These are phyloP conservation scores for Phymanthus crucifer DNA, from an alignment of 92 coral and sea anemone genomes.

Conservation along the genomic window DNA sequence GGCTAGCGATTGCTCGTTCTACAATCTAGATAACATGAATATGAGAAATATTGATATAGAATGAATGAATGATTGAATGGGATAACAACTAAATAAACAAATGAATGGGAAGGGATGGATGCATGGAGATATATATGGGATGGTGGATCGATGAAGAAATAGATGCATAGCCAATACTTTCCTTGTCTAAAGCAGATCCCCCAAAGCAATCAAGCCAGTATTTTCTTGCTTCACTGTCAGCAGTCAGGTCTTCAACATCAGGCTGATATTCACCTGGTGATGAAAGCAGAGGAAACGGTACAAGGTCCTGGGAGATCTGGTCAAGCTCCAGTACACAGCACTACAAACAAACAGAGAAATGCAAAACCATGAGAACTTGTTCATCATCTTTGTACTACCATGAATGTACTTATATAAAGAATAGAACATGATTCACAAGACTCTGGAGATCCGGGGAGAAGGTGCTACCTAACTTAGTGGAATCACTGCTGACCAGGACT, in stretches of 20 bases:
- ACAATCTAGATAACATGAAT: slow-evolving; percentile 58
- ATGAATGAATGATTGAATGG: not conserved
- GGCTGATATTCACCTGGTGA: slow-evolving; percentile 83
- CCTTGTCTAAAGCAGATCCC: slow-evolving; percentile 78
- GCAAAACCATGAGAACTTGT: not conserved
- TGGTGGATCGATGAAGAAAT: no score
- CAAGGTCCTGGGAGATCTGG: slow-evolving; percentile 74
- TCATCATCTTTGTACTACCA: no score
- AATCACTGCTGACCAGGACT: not conserved
- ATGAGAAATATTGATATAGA: not conserved
- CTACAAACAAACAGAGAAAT: slow-evolving; percentile 40
- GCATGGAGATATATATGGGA: no score
- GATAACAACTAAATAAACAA: no score
- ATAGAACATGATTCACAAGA: not conserved
- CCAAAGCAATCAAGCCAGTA: slow-evolving; percentile 93
- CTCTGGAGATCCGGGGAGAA: no score
- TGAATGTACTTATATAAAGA: not conserved
- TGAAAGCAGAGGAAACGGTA: slow-evolving; percentile 78
- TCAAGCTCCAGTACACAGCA: slow-evolving; percentile 92
- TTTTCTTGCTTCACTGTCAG: slow-evolving; percentile 76
- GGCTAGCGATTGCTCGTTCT: slow-evolving; percentile 80
- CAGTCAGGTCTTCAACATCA: slow-evolving; percentile 89
- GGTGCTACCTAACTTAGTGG: no score
- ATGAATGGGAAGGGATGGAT: not conserved
- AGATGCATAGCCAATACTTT: not conserved